Conservation (phyloP, 2,797 vertebrate species). For the Sciurus vulgaris region DNA sequence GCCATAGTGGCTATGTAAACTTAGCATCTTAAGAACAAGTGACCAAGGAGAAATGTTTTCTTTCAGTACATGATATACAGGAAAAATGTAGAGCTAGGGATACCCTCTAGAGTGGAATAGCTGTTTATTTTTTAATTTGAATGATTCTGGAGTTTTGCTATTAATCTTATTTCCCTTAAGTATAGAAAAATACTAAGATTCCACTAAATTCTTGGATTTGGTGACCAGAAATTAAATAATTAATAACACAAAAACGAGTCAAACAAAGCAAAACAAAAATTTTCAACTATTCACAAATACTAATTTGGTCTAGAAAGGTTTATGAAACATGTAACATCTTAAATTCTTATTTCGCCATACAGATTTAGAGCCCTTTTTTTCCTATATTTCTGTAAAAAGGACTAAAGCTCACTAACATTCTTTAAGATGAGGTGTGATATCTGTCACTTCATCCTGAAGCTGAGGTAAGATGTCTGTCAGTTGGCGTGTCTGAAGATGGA, state of each 20-base stretch:
- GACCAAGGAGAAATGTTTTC: slow-evolving; percentile 5
- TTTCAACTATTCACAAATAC: not conserved
- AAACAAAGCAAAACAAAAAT: not conserved
- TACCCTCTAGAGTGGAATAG: not conserved
- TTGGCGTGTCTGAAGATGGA: not conserved
- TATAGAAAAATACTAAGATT: not conserved
- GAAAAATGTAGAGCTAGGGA: not conserved
- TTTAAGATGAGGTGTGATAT: not conserved
- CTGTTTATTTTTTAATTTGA: slow-evolving; percentile 7
- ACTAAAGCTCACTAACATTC: not conserved
- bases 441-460: not conserved
- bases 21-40: slow-evolving; percentile 26
- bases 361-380: not conserved
- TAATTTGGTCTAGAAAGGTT: not conserved
- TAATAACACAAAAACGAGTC: not conserved
- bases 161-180: not conserved
- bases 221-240: not conserved
- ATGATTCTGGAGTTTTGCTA: slow-evolving; percentile 13
- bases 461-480: not conserved
- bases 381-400: slow-evolving; percentile 1
- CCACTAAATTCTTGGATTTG: not conserved
- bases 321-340: not conserved
- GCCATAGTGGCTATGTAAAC: not conserved
- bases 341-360: slow-evolving; percentile 11
- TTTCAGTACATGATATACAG: slow-evolving; percentile 3